Evolutionary conservation across 2,888 invertebrate genomes (phyloP), one percentile per base, ranked within the genome.

Genomic region (Erpobdella octoculata): DNA sequence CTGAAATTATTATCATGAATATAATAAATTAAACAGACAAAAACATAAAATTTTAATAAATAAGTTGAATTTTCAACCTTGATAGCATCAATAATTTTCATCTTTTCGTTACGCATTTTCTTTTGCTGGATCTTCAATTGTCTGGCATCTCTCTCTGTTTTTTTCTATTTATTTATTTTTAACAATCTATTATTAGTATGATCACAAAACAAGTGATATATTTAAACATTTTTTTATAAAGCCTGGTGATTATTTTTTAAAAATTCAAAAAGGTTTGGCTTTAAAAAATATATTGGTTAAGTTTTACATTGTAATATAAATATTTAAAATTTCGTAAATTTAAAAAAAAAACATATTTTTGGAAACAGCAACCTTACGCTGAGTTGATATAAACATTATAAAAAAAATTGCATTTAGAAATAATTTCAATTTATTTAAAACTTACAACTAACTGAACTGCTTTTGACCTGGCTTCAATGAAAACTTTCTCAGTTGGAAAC

Each of bases 121-220:
- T 78, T 77, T 35, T 79, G 78, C 72, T 77, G 74, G 21, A 74
- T 76, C 36, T 77, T 74, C 68, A 78, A 78, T 73, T 79, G 81
- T 66, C 81, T 74, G 68, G 74, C 77, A 71, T 82, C 80, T 70
- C 78, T 75, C 37, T 81, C 79, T 73, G 78, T 73, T 25, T 73
- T 59, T 78, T 77, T 79, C 75, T 75, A 58, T 12, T 15, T n/a
- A n/a, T 15, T 59, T n/a, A 59, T 18, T n/a, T 12, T 59, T 25
- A 59, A n/a, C n/a, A n/a, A n/a, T n/a, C n/a, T n/a, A n/a, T n/a
- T n/a, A n/a, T n/a, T n/a, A n/a, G n/a, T n/a, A n/a, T n/a, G n/a
- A n/a, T n/a, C n/a, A n/a, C n/a, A n/a, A n/a, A n/a, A n/a, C n/a
- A n/a, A n/a, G n/a, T n/a, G n/a, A n/a, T n/a, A n/a, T n/a, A n/a